Conservation (phyloP, 2,888 invertebrate species). For the Andricus quercusramuli region DNA sequence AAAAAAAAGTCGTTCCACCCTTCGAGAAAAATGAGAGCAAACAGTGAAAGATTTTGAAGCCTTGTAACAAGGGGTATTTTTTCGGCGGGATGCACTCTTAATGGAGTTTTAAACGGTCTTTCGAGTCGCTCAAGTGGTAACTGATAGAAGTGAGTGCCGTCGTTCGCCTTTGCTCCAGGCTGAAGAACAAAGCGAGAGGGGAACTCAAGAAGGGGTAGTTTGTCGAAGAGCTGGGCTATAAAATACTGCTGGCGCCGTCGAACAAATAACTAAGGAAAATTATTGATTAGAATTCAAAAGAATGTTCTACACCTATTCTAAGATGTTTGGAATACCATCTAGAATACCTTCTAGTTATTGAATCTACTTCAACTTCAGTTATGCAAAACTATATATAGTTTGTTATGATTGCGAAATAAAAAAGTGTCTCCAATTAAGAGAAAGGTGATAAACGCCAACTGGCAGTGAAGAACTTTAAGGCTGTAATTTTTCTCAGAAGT, state of each 20-base stretch:
- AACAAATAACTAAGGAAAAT: not conserved
- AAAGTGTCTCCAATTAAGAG: not conserved
- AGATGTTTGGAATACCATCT: not conserved
- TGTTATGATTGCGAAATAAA: not conserved
- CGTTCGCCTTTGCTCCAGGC: slow-evolving; percentile 27
- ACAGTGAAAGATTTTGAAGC: slow-evolving; percentile 16
- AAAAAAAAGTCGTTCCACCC: slow-evolving; percentile 27
- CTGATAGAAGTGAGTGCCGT: slow-evolving; percentile 35
- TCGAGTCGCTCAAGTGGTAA: slow-evolving; percentile 57
- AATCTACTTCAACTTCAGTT: not conserved
- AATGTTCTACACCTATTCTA: not conserved
- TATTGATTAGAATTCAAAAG: not conserved
- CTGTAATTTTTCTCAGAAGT: not conserved
- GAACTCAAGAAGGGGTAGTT: slow-evolving; percentile 23
- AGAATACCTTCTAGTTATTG: not conserved
- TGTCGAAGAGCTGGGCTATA: slow-evolving; percentile 1
- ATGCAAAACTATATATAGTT: too few species aligned
- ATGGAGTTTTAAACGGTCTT: slow-evolving; percentile 66
- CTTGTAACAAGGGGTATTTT: slow-evolving; percentile 29
- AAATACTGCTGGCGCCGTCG: not conserved
- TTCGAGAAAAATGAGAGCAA: slow-evolving; percentile 23
- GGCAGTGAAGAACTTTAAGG: not conserved
- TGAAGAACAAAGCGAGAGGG: slow-evolving; percentile 25
- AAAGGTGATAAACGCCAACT: not conserved
- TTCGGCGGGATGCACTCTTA: slow-evolving; percentile 51